Conservation (phyloP, 2,113 vertebrate genomes). For the Bostrychus sinensis region DNA sequence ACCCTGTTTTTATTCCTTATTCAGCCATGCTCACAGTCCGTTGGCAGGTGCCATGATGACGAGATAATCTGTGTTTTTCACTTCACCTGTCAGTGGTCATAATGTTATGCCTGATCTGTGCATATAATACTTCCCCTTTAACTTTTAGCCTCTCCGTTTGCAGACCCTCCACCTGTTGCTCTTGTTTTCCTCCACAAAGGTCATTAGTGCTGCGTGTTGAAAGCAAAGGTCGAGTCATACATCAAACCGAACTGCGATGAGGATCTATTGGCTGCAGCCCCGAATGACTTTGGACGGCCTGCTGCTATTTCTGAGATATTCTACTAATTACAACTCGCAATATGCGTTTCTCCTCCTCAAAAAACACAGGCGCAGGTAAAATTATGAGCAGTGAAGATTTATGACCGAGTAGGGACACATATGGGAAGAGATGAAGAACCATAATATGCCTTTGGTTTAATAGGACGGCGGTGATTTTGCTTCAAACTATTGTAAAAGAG, state of each 20-base stretch:
- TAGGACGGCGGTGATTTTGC: conserved; percentile 32
- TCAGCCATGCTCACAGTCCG: too few relatives aligned
- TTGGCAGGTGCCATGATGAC: too few relatives aligned
- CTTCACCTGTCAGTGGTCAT: too few relatives aligned
- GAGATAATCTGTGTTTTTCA: too few relatives aligned
- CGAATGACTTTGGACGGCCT: conserved; percentile 17
- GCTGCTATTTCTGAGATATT: conserved; percentile 15
- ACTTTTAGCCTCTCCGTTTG: neutral
- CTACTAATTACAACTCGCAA: conserved; percentile 32
- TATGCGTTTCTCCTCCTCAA: neutral
- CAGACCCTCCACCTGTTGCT: neutral
- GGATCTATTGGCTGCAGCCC: neutral
- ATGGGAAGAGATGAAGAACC: conserved; percentile 42
- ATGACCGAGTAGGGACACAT: conserved; percentile 49
- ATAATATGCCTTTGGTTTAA: conserved; percentile 54
- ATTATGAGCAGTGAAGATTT: conserved; percentile 50
- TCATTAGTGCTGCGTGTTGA: neutral
- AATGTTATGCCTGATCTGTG: too few relatives aligned
- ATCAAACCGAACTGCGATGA: conserved; percentile 13
- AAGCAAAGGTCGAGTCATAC: neutral
- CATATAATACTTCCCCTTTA: too few relatives aligned
- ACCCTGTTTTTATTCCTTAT: neutral
- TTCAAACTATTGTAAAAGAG: conserved; percentile 18
- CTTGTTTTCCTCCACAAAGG: neutral
- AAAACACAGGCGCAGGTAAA: conserved; percentile 31